These are phyloP conservation scores for Vombatus ursinus DNA, from an alignment of 2,113 vertebrate genomes.

Conservation along the genomic window DNA sequence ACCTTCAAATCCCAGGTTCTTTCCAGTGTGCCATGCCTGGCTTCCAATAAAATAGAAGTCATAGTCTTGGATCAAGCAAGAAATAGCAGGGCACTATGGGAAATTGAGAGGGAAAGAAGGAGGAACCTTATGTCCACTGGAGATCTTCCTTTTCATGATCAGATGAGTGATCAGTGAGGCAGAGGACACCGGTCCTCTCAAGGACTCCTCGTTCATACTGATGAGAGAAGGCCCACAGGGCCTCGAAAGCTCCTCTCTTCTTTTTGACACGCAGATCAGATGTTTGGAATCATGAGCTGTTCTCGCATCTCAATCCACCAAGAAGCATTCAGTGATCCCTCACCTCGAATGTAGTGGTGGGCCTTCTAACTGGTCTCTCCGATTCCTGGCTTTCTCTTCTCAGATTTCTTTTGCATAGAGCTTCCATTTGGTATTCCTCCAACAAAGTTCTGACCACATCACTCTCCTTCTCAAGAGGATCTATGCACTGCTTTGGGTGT, in stretches of 20 bases:
- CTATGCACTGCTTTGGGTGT: neutral
- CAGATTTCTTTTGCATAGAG: neutral
- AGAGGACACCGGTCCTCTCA: neutral
- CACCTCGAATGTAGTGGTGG: neutral
- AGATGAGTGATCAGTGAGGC: neutral
- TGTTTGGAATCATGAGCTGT: neutral
- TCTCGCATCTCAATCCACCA: neutral
- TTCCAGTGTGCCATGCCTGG: neutral
- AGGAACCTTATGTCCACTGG: neutral
- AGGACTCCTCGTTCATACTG: neutral
- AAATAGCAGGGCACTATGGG: neutral
- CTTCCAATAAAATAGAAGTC: neutral
- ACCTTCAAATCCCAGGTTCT: neutral
- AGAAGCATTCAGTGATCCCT: neutral
- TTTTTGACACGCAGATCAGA: neutral
- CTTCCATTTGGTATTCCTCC: neutral
- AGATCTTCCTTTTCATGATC: neutral
- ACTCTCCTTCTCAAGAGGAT: neutral
- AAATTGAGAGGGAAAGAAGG: neutral
- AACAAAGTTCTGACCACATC: neutral
- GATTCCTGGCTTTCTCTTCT: neutral
- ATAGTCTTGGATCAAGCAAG: neutral
- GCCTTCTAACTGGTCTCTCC: neutral
- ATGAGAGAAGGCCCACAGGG: neutral
- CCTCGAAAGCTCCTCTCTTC: neutral